phyloP scores from a whole-genome alignment of 1,140 invertebrate genomes.

The Oncopodura yosiiana region DNA sequence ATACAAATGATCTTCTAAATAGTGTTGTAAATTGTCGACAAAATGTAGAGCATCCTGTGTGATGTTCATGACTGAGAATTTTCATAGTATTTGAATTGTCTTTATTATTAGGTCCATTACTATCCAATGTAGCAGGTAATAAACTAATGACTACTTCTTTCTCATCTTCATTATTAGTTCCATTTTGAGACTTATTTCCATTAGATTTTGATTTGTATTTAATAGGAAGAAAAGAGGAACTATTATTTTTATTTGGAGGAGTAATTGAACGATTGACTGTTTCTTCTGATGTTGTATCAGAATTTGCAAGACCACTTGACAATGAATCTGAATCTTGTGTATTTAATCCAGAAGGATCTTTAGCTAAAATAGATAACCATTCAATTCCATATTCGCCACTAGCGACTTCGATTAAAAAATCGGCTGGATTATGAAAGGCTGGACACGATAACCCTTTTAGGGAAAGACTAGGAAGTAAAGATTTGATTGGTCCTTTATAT shows the following conservation, averaged over 20 bases:
- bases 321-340: conserved; percentile 29
- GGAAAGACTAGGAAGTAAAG: conserved; percentile 77
- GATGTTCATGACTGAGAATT: too few relatives aligned
- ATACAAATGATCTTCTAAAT: conserved; percentile 74
- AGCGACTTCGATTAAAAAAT: conserved; percentile 89
- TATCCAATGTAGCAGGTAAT: conserved; percentile 8
- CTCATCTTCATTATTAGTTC: conserved; percentile 11
- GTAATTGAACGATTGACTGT: conserved; percentile 22
- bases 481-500: conserved; percentile 68
- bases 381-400: conserved; percentile 79
- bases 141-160: conserved; percentile 13
- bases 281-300: conserved; percentile 16
- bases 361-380: conserved; percentile 69
- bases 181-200: too few relatives aligned
- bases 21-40: conserved; percentile 78
- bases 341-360: conserved; percentile 67
- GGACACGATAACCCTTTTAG: conserved; percentile 76
- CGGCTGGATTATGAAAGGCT: conserved; percentile 89
- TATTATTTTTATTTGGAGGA: conserved; percentile 4
- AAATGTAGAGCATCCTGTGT: conserved; percentile 14
- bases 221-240: too few relatives aligned
- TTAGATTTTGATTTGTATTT: too few relatives aligned
- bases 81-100: too few relatives aligned
- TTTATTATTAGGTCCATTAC: too few relatives aligned
- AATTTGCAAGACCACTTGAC: conserved; percentile 47